Base-by-base conservation (phyloP, 2,797 vertebrate species). In the Rhinophrynus dorsalis region DNA sequence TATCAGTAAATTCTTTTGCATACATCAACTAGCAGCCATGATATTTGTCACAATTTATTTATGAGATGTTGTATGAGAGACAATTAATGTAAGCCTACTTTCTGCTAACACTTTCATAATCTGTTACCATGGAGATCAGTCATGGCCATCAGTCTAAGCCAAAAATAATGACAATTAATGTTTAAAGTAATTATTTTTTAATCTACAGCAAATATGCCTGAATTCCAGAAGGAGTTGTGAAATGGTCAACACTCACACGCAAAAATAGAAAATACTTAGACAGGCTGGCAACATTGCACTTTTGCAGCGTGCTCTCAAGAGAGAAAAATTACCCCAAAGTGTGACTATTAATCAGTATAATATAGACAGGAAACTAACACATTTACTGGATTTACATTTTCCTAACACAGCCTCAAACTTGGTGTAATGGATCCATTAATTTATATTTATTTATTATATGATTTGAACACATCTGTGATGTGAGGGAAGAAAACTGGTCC, bases 171-270 rank as follows among this genome's bases (percentile, higher is more conserved):
- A 40, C 29, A 32, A 58, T 58, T 58, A 40, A 40, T 58, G 21
- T 58, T 40, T 40, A 15, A 40, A 58, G 33, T 40, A 26, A 40
- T 58, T 40, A 24, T 38, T 33, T 58, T 58, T 40, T 58, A 58
- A 58, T 58, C 23, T 58, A 26, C 55, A 40, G 21, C 33, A 58
- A 40, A 38, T 35, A 54, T 23, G 17, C 17, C 11, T 24, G 13
- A 57, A 57, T 12, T 58, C 33, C 55, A 24, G n/a, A 35, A 17
- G n/a, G 20, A 37, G 8, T 40, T 9, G 2, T 26, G 9, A 58
- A 27, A 8, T 15, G 47, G 47, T 51, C 24, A 27, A 29, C 23
- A 51, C n/a, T 26, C 24, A 27, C 47, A 27, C 29, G 24, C 12
- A 51, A 51, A 51, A 23, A 23, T n/a, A 51, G 23, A 12, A n/a